Base-by-base conservation (phyloP, 2,113 vertebrate genomes). In the Galeopterus variegatus region DNA sequence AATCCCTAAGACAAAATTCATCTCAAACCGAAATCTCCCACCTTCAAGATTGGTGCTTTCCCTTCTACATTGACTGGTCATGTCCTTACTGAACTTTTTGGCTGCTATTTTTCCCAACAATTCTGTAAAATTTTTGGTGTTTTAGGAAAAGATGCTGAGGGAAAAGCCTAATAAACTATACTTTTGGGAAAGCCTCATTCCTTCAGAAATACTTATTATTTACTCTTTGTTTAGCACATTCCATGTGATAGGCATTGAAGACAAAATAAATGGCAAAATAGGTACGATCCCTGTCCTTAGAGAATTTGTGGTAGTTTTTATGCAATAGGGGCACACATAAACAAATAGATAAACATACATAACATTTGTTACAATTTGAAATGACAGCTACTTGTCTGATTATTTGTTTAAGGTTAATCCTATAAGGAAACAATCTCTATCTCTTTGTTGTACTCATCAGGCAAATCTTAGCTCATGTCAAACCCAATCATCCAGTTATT, bases 391-490 rank as follows among this genome's bases (percentile, higher is more conserved):
- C 15, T 84, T 67, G 79, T 50, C 19, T 48, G 28, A 48, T 36
- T 48, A 67, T 72, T 86, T 90, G 33, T 60, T 96, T 89, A 92
- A 82, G 23, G n/a, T 73, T 77, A 41, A 60, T 82, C 8, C 5
- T 80, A 24, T 82, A 56, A 69, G 33, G 48, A 10, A n/a, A 72
- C 4, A 85, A 36, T 19, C 23, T 50, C 14, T 83, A 60, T 79
- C 31, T 6, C 23, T 82, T 80, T 82, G n/a, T 50, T 76, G 14
- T 65, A 65, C 5, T 75, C 13, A n/a, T 31, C 8, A 85, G 26
- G 45, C 13, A 81, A 95, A 48, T 86, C 24, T 94, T 94, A 70
- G 62, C 15, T 31, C 33, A 2, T 65, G 17, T 83, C 70, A 94
- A 62, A 62, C 2, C 17, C n/a, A 88, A 12, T 50, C 60, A 67